phyloP scores from a whole-genome alignment of 2,888 invertebrate species.

The Rambutsinella grinnellia region DNA sequence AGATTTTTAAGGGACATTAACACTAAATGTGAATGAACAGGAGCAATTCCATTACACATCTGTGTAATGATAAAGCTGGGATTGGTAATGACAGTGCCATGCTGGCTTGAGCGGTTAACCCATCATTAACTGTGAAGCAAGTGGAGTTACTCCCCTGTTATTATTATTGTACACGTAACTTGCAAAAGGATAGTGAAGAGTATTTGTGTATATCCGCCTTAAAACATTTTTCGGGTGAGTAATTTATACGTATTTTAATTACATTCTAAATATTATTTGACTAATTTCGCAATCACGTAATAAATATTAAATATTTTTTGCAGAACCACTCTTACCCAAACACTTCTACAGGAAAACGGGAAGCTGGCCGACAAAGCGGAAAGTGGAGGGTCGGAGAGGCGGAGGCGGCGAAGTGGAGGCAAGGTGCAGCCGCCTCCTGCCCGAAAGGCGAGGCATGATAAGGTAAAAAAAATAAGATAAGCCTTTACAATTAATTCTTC shows the following conservation, averaged over 20 bases:
- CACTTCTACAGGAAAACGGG: too few species aligned
- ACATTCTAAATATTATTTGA: background rate
- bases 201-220: background rate
- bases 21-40: background rate
- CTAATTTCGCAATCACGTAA: too few species aligned
- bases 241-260: background rate
- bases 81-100: background rate
- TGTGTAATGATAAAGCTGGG: background rate
- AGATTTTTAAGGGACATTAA: background rate
- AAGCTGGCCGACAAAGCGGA: background rate
- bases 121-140: too few species aligned
- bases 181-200: background rate
- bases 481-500: background rate
- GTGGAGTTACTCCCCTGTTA: too few species aligned
- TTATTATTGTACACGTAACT: background rate
- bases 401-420: constrained; percentile 7
- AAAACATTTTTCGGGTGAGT: background rate
- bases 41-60: background rate
- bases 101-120: background rate
- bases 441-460: constrained; percentile 12
- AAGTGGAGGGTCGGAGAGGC: background rate
- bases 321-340: too few species aligned
- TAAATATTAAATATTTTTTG: too few species aligned
- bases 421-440: constrained; percentile 59
- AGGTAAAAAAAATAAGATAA: background rate